These are phyloP conservation scores for Ataeniobius toweri DNA, from an alignment of 2,797 vertebrate species.

Conservation along the genomic window DNA sequence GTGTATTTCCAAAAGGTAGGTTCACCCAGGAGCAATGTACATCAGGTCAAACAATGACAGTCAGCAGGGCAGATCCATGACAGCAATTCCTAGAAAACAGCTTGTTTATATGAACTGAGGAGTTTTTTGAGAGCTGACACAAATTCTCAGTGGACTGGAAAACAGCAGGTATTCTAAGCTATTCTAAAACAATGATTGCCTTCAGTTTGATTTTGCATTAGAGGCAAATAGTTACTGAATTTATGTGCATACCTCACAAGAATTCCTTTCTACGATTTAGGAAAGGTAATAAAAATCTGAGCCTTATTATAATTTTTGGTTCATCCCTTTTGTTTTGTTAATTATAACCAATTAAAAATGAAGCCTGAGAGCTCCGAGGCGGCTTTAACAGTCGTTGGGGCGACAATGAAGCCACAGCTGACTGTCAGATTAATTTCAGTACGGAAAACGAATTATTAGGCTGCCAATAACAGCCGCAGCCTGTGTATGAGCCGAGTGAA, in stretches of 20 bases:
- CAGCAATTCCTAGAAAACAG: constrained; percentile 22
- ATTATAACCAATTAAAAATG: constrained; percentile 37
- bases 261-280: neutral
- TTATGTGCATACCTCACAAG: neutral
- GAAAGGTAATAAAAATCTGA: neutral
- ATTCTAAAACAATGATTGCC: constrained; percentile 10
- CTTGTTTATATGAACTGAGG: constrained; percentile 28
- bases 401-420: constrained; percentile 24
- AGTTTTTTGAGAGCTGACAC: constrained; percentile 40
- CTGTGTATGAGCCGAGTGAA: constrained; percentile 48
- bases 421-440: constrained; percentile 32
- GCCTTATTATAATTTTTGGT: constrained; percentile 17
- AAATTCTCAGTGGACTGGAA: constrained; percentile 7
- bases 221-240: neutral
- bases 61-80: constrained; percentile 41
- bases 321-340: constrained; percentile 25
- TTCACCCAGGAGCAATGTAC: constrained; percentile 55
- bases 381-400: constrained; percentile 5
- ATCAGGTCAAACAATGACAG: constrained; percentile 52
- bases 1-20: constrained; percentile 64
- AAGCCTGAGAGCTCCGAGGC: constrained; percentile 20
- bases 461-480: constrained; percentile 46
- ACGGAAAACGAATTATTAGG: constrained; percentile 27
- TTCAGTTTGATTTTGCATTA: constrained; percentile 16
- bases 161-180: constrained; percentile 20